Percentiles rank a stretch among this genome's conserved stretches.
Conservation (phyloP, 2,888 invertebrate genomes). For the Nomada fabriciana region DNA sequence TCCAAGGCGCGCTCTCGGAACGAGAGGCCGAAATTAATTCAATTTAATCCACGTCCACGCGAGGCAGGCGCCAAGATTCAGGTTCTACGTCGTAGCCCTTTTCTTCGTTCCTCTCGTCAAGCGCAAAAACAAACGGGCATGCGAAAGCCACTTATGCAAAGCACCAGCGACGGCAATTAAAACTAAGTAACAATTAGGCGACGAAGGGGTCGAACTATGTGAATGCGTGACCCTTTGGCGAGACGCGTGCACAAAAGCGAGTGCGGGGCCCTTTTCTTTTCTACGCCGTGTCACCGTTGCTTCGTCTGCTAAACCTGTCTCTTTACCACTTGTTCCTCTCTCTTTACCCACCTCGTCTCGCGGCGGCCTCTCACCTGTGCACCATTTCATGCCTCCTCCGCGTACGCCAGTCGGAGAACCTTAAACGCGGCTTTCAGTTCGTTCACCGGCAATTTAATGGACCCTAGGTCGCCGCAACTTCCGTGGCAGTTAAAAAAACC, state of each 20-base stretch:
- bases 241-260: constrained; percentile 58
- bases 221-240: constrained; percentile 75
- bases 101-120: constrained; percentile 36
- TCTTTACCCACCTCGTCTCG: constrained; percentile 6
- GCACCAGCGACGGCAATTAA: constrained; percentile 74
- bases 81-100: constrained; percentile 32
- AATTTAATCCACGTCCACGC: constrained; percentile 75
- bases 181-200: constrained; percentile 78
- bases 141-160: constrained; percentile 70
- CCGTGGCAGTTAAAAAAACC: constrained; percentile 45
- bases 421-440: constrained; percentile 48
- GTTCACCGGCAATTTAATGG: constrained; percentile 31
- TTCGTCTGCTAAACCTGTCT: constrained; percentile 24
- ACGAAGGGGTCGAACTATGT: constrained; percentile 66
- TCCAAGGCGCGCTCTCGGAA: constrained; percentile 27
- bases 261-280: constrained; percentile 36
- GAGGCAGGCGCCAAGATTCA: constrained; percentile 56
- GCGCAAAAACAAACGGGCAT: constrained; percentile 62
- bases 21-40: constrained; percentile 76
- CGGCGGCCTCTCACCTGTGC: constrained; percentile 6
- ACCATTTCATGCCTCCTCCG: constrained; percentile 31
- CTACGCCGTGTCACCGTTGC: background rate
- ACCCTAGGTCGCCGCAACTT: constrained; percentile 34
- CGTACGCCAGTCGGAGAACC: background rate
- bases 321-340: constrained; percentile 25